Evolutionary conservation across 2,113 vertebrate species (phyloP).

Genomic region (Alces alces): DNA sequence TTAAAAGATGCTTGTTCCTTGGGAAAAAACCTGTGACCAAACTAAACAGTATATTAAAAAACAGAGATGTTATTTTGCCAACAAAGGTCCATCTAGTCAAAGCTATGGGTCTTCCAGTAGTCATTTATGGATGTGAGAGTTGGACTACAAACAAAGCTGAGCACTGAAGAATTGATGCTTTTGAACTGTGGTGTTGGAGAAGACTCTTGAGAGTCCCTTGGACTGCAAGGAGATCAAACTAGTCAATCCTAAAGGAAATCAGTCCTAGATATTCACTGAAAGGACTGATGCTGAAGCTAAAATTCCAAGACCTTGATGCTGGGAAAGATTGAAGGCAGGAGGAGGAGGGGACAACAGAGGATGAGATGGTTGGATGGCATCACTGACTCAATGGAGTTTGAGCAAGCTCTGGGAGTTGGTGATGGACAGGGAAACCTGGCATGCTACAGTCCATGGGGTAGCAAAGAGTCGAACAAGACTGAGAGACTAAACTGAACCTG

Average conservation of each 20-base stretch:
- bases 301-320: background rate
- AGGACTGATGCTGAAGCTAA: background rate
- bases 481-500: background rate
- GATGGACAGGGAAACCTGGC: background rate
- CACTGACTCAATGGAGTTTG: background rate
- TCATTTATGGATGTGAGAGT: background rate
- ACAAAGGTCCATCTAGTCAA: background rate
- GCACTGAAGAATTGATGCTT: background rate
- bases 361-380: background rate
- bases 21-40: background rate
- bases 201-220: background rate
- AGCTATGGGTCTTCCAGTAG: background rate
- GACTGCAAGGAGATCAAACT: background rate
- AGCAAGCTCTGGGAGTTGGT: background rate
- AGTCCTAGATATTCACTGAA: background rate
- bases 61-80: background rate
- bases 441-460: background rate
- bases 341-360: background rate
- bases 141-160: background rate
- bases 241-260: background rate
- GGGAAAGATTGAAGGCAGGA: background rate
- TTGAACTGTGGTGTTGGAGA: background rate
- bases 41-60: background rate
- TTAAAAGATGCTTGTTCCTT: background rate
- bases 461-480: background rate